These are phyloP conservation scores for cattle (Bos taurus) DNA, from an alignment of 2,113 vertebrate species.

Conservation along the genomic window DNA sequence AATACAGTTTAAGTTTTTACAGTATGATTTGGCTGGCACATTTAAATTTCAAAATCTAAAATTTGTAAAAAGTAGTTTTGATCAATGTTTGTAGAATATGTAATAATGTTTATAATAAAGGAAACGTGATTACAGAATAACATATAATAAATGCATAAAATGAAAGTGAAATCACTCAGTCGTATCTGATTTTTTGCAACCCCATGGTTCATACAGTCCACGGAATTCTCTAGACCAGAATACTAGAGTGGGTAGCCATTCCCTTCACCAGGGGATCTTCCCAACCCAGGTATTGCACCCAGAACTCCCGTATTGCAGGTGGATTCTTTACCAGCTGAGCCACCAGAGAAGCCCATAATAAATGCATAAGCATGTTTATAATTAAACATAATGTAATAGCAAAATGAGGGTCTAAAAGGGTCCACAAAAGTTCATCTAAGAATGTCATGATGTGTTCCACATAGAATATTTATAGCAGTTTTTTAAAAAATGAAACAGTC, in stretches of 20 bases:
- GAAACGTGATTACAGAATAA: not conserved
- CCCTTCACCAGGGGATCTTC: not conserved
- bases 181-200: not conserved
- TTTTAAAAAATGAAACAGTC: not conserved
- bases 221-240: not conserved
- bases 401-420: not conserved
- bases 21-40: not conserved
- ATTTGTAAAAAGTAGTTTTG: not conserved
- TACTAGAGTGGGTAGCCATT: not conserved
- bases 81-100: not conserved
- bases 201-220: not conserved
- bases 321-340: not conserved
- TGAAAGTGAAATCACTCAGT: not conserved
- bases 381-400: not conserved
- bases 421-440: not conserved
- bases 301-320: not conserved
- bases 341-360: not conserved
- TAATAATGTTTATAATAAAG: not conserved
- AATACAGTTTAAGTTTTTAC: not conserved
- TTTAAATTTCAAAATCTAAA: not conserved
- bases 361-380: not conserved
- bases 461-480: not conserved
- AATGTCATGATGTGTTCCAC: not conserved
- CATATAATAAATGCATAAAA: not conserved
- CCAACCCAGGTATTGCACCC: not conserved